These are phyloP conservation scores for Babylonia areolata DNA, from an alignment of 1,140 invertebrate species.

Conservation along the genomic window DNA sequence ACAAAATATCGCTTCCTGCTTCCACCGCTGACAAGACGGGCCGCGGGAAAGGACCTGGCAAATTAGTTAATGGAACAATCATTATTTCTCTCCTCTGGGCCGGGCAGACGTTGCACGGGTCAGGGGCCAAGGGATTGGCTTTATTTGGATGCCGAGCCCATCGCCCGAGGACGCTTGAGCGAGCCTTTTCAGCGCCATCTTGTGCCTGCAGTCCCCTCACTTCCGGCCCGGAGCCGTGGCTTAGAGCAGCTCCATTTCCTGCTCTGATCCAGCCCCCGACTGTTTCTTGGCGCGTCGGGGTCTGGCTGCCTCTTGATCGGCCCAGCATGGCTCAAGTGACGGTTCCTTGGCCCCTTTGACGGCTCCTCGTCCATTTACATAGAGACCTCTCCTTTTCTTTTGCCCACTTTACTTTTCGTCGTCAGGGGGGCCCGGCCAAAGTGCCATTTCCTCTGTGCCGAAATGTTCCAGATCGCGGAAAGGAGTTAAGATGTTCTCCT, in stretches of 20 bases:
- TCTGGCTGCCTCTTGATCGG: neutral
- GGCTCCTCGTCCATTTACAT: neutral
- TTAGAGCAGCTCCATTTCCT: conserved; percentile 29
- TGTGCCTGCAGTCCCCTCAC: conserved; percentile 15
- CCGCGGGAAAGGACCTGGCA: conserved; percentile 14
- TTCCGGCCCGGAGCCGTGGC: conserved; percentile 19
- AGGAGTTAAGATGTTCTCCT: conserved; percentile 7
- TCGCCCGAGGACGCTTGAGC: conserved; percentile 36
- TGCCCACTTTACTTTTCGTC: conserved; percentile 15
- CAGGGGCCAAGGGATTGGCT: conserved; percentile 27
- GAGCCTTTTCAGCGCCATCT: conserved; percentile 37
- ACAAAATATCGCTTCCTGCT: conserved; percentile 35
- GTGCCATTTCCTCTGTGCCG: conserved; percentile 22
- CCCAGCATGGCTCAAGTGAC: conserved; percentile 20
- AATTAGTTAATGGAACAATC: conserved; percentile 44
- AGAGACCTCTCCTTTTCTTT: conserved; percentile 4
- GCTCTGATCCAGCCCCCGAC: neutral
- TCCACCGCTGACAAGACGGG: conserved; percentile 8
- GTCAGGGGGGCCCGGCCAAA: conserved; percentile 13
- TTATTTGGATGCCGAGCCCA: conserved; percentile 22
- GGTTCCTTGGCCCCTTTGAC: conserved; percentile 1
- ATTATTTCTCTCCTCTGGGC: conserved; percentile 40
- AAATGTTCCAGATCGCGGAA: neutral
- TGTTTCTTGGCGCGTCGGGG: neutral
- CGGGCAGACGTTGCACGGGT: neutral